Conservation (phyloP, 2,113 vertebrate species). For the Chamaetylas fuelleborni region DNA sequence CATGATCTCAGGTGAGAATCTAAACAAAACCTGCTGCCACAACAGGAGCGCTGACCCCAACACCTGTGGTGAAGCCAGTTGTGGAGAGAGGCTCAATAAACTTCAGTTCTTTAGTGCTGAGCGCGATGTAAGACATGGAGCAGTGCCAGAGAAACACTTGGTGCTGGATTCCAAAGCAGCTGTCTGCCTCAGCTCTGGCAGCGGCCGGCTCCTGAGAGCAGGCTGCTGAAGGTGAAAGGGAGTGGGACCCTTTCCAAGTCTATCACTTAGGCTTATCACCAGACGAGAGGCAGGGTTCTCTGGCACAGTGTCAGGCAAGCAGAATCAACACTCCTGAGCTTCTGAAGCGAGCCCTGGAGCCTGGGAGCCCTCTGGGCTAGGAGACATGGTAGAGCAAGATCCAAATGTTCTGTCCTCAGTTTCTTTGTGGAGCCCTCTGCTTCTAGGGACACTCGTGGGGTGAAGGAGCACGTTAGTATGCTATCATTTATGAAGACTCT, state of each 20-base stretch:
- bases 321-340: neutral
- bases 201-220: neutral
- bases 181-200: conserved; percentile 24
- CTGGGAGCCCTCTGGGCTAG: neutral
- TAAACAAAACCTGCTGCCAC: neutral
- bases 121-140: neutral
- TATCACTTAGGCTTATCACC: conserved; percentile 31
- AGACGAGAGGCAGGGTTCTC: neutral
- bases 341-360: neutral
- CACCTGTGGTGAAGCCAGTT: neutral
- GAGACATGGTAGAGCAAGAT: neutral
- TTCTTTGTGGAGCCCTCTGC: neutral
- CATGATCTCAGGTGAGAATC: neutral
- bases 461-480: neutral
- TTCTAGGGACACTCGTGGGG: neutral
- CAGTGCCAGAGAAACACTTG: conserved; percentile 22
- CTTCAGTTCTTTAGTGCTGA: conserved; percentile 8
- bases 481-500: neutral
- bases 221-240: conserved; percentile 26
- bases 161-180: conserved; percentile 17
- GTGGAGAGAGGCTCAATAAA: neutral
- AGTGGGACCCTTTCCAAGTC: conserved; percentile 24
- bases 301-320: neutral
- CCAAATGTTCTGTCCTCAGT: neutral
- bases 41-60: neutral